Evolutionary conservation across 2,797 vertebrate species (phyloP).

Genomic region (Danio albolineatus): DNA sequence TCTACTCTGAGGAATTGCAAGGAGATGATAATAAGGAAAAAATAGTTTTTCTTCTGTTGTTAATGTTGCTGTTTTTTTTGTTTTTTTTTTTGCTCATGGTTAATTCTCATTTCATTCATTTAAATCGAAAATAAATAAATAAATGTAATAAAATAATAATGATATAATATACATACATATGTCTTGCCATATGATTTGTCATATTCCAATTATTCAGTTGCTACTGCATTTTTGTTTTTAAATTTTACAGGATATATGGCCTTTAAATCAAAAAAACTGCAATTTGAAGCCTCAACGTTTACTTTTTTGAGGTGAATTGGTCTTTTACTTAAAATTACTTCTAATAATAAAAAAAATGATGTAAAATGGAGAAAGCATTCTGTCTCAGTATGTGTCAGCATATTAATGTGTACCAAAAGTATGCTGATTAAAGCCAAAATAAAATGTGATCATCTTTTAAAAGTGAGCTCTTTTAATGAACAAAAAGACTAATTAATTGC

Average conservation of each 20-base stretch:
- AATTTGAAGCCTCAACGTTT: constrained; percentile 16
- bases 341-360: background rate
- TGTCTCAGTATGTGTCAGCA: constrained; percentile 61
- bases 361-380: background rate
- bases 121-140: too few relatives aligned
- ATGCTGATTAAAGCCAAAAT: constrained; percentile 76
- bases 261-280: too few relatives aligned
- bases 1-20: background rate
- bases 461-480: constrained; percentile 73
- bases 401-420: constrained; percentile 63
- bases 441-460: constrained; percentile 74
- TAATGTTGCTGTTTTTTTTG: too few relatives aligned
- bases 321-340: background rate
- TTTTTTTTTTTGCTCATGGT: constrained; percentile 11
- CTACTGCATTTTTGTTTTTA: too few relatives aligned
- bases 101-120: constrained; percentile 4
- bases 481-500: constrained; percentile 78
- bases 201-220: too few relatives aligned
- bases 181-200: too few relatives aligned
- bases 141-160: too few relatives aligned
- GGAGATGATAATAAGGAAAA: background rate
- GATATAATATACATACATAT: too few relatives aligned
- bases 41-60: background rate
- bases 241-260: too few relatives aligned
- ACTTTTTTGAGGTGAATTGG: background rate